Conservation (phyloP, 2,797 vertebrate species). For the Pseudotriccus pelzelni region DNA sequence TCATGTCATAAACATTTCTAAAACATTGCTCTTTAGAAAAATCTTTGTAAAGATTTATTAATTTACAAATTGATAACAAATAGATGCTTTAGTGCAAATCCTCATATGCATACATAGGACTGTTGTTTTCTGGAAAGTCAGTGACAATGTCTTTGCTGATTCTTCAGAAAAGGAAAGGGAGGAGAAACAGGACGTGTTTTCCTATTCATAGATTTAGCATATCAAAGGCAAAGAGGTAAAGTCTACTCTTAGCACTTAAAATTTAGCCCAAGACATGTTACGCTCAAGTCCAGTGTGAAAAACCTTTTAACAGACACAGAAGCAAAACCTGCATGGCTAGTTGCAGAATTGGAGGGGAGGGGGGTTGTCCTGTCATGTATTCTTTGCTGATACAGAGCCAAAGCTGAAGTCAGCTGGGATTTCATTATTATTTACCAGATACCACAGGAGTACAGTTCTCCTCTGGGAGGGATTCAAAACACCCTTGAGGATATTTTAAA, state of each 20-base stretch:
- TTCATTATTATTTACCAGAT: not conserved
- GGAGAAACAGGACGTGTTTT: not conserved
- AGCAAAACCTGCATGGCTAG: not conserved
- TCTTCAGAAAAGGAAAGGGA: not conserved
- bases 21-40: not conserved
- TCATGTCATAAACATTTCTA: not conserved
- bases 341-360: not conserved
- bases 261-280: not conserved
- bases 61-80: not conserved
- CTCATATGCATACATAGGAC: not conserved
- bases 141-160: not conserved
- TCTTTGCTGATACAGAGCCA: not conserved
- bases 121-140: not conserved
- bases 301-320: not conserved
- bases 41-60: not conserved
- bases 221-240: not conserved
- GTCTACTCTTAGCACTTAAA: not conserved
- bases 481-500: not conserved
- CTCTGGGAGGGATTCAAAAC: not conserved
- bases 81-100: not conserved
- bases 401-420: not conserved
- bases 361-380: not conserved
- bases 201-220: not conserved
- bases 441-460: not conserved
- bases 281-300: not conserved